Evolutionary conservation across 23 tunicate species (phyloP).

Genomic region (Phallusia fumigata): DNA sequence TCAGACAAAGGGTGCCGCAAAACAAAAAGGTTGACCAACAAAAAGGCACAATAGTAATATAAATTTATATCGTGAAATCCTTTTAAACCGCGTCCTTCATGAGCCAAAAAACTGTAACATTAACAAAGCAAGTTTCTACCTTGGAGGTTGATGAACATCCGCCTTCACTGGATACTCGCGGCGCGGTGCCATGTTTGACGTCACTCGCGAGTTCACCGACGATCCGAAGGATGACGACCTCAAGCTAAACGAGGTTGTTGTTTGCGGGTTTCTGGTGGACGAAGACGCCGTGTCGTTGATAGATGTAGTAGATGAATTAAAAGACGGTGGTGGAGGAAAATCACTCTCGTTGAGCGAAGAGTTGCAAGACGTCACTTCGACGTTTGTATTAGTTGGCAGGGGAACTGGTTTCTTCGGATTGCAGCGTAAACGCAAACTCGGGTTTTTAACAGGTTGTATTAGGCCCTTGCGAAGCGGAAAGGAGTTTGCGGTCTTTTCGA

Average conservation of each 20-base stretch:
- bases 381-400: background rate
- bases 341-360: background rate
- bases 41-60: no score
- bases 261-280: background rate
- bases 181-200: background rate
- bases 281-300: constrained; percentile 14
- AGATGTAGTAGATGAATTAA: background rate
- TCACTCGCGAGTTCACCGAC: constrained; percentile 6
- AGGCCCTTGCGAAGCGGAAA: constrained; percentile 23
- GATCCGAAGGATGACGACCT: constrained; percentile 25
- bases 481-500: background rate
- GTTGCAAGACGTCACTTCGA: background rate
- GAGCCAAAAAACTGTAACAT: no score
- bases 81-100: no score
- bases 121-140: background rate
- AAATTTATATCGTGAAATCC: no score
- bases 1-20: no score
- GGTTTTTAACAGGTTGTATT: constrained; percentile 41
- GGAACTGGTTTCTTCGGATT: background rate
- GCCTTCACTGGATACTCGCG: constrained; percentile 20
- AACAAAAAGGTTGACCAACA: no score
- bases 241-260: constrained; percentile 1
- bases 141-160: constrained; percentile 33
- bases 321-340: constrained; percentile 18
- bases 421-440: background rate